Evolutionary conservation across 2,113 vertebrate species (phyloP).

Genomic region (Cheilinus undulatus): DNA sequence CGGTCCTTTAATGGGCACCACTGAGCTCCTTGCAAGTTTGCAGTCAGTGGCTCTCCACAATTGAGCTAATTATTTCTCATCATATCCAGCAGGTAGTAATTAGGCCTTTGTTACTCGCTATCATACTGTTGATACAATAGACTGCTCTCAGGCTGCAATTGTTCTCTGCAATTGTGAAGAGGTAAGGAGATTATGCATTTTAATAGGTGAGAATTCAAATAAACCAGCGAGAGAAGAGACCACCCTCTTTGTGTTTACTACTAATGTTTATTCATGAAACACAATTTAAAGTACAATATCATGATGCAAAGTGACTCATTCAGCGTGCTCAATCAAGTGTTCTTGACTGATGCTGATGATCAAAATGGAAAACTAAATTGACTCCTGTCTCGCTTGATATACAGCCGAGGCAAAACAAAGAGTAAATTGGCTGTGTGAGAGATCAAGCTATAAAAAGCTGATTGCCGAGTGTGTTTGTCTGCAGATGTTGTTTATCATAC

Average conservation of each 20-base stretch:
- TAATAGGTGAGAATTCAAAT: constrained; percentile 74
- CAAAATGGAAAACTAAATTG: constrained; percentile 61
- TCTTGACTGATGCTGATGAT: constrained; percentile 68
- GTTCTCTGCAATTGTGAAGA: constrained; percentile 61
- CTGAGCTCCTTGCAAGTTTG: constrained; percentile 63
- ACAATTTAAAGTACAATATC: constrained; percentile 52
- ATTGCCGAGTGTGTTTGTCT: constrained; percentile 68
- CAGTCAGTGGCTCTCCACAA: constrained; percentile 70
- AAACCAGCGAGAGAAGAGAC: constrained; percentile 36
- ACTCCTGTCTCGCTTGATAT: constrained; percentile 52
- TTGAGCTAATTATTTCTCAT: constrained; percentile 81
- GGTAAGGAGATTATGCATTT: constrained; percentile 76
- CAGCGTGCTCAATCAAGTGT: constrained; percentile 61
- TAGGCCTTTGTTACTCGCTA: constrained; percentile 80
- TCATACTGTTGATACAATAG: constrained; percentile 82
- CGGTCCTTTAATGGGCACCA: constrained; percentile 57
- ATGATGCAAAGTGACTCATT: constrained; percentile 63
- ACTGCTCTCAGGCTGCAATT: constrained; percentile 76
- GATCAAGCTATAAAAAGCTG: constrained; percentile 65
- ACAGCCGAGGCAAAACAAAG: constrained; percentile 54
- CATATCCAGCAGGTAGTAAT: constrained; percentile 85
- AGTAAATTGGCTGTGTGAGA: constrained; percentile 61
- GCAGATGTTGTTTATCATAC: constrained; percentile 59
- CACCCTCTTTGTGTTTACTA: constrained; percentile 54
- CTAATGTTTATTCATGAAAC: constrained; percentile 68